These are phyloP conservation scores for Cheilosia soror DNA, from an alignment of 2,888 invertebrate genomes.

Conservation along the genomic window DNA sequence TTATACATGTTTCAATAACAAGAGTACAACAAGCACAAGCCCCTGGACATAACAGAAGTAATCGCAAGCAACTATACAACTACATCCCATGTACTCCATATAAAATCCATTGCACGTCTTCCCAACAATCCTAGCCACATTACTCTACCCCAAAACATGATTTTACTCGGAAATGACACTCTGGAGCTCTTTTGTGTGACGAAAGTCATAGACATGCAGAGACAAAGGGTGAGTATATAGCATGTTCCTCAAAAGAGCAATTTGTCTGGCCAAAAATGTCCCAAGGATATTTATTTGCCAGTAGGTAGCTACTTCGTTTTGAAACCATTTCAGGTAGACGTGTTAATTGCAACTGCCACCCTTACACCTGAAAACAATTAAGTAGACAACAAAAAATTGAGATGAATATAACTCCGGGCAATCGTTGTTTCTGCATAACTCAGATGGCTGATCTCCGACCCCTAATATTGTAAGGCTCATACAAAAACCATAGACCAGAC, in stretches of 20 bases:
- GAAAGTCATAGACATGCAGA: neutral
- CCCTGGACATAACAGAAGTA: neutral
- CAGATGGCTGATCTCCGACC: neutral
- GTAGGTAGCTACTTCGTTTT: conserved; percentile 9
- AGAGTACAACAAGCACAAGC: neutral
- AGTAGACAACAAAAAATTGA: neutral
- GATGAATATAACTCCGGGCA: neutral
- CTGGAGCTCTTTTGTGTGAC: neutral
- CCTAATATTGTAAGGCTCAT: neutral
- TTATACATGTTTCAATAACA: conserved; percentile 26
- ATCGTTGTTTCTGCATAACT: conserved; percentile 23
- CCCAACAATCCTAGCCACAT: neutral
- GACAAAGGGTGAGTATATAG: conserved; percentile 2
- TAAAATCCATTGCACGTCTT: conserved; percentile 6
- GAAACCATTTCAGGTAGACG: conserved; percentile 3
- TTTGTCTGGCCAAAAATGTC: conserved; percentile 26
- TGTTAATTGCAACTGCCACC: conserved; percentile 37
- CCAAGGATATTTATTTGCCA: conserved; percentile 14
- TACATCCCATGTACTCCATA: conserved; percentile 6
- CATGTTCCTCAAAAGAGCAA: conserved; percentile 18
- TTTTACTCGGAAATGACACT: conserved; percentile 1
- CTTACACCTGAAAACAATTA: conserved; percentile 42
- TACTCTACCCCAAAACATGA: conserved; percentile 13
- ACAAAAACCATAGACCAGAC: conserved; percentile 23
- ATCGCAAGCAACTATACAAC: neutral